Evolutionary conservation across 1,140 invertebrate genomes (phyloP), one percentile per base, ranked within the genome.

Genomic region (Drosophila kanapiae): DNA sequence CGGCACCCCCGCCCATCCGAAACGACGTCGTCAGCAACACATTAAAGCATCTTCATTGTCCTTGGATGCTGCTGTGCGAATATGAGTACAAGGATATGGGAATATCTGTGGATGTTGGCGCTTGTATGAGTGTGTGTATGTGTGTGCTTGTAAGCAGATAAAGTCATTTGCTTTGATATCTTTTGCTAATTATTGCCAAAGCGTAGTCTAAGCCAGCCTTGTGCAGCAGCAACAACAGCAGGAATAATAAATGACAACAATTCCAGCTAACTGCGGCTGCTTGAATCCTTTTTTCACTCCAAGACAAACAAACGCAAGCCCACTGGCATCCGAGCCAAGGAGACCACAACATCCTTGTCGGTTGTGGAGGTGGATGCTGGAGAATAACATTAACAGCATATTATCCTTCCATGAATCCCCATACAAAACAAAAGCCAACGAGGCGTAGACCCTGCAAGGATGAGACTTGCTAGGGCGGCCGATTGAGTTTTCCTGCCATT

Each of bases 141-240:
- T 62, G 53, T 51, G 54, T 49, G 61, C 68, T 78, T 88, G 83
- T 83, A 81, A 88, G 84, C 74, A 88, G 84, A 88, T 88, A 88
- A 88, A 88, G 84, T 88, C 84, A 88, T 90, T 88, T 88, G 85
- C 84, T 90, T 90, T 88, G 85, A 88, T 88, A 88, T 88, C 84
- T 90, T 79, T 78, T 75, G 80, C 85, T 88, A 88, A 88, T 88
- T 88, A 88, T 88, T 90, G 62, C 85, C 80, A 90, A 84, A 90
- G 80, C 74, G 49, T 47, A 75, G 63, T 64, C 81, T 88, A 88
- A 88, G 85, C 84, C 78, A 71, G 83, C 70, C 67, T 74, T 82
- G 42, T 53, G 47, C 71, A 35, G 31, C 49, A 48, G 56, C 67
- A 33, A 40, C 81, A 77, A 67, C 71, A 81, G 71, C 70, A 76